Evolutionary conservation across 2,113 vertebrate species (phyloP).

Genomic region (Thomomys bottae): DNA sequence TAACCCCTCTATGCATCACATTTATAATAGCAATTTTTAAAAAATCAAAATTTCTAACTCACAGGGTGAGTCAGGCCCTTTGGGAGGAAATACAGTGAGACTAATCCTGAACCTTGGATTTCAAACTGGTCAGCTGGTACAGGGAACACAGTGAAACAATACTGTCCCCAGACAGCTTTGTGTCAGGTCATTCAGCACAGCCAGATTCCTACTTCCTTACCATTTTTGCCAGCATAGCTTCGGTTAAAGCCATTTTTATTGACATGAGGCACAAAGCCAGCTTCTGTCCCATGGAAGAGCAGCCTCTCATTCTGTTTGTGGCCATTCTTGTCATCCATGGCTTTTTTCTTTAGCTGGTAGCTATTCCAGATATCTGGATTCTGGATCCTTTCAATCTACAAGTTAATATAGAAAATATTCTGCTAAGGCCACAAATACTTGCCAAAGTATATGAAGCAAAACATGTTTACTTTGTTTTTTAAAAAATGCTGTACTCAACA

Average conservation of each 20-base stretch:
- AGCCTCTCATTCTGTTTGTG: constrained; percentile 85
- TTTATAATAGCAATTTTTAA: too few species aligned
- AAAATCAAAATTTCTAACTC: not conserved
- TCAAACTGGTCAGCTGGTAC: not conserved
- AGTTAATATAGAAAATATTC: constrained; percentile 65
- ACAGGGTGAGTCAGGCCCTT: not conserved
- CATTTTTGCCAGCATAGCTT: constrained; percentile 90
- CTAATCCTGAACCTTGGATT: not conserved
- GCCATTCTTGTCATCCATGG: constrained; percentile 89
- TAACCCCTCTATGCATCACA: too few species aligned
- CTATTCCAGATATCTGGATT: constrained; percentile 88
- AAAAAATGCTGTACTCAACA: constrained; percentile 27
- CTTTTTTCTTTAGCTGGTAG: constrained; percentile 90
- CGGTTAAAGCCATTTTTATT: constrained; percentile 91
- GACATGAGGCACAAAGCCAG: constrained; percentile 79
- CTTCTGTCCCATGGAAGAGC: constrained; percentile 91
- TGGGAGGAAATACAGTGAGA: not conserved
- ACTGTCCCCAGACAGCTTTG: too few species aligned
- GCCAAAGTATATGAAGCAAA: not conserved
- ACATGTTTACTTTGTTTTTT: constrained; percentile 7
- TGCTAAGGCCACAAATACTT: not conserved
- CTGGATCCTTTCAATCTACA: constrained; percentile 92
- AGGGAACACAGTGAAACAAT: not conserved
- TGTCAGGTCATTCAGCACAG: not conserved
- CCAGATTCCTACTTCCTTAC: constrained; percentile 79